Evolutionary conservation across 1,140 invertebrate species (phyloP).

Genomic region (Archivesica marissinica): DNA sequence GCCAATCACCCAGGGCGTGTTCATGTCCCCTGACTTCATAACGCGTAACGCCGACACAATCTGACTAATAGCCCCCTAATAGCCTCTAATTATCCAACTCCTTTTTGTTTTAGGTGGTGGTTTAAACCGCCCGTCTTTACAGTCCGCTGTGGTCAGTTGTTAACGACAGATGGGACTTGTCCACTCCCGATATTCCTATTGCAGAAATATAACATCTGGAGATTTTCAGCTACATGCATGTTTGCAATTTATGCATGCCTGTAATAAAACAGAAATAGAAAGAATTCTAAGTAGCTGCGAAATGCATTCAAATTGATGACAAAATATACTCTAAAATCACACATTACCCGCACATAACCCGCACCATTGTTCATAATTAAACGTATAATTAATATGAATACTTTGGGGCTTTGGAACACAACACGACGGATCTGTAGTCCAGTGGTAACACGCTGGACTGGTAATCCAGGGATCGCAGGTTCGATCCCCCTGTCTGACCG

Average conservation of each 20-base stretch:
- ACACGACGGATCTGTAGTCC: too few relatives aligned
- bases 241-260: background rate
- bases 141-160: constrained; percentile 36
- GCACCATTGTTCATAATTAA: too few relatives aligned
- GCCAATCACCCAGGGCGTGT: constrained; percentile 26
- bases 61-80: constrained; percentile 51
- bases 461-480: too few relatives aligned
- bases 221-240: background rate
- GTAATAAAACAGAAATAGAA: background rate
- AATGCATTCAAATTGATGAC: background rate
- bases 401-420: too few relatives aligned
- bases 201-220: constrained; percentile 18
- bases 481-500: too few relatives aligned
- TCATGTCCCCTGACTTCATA: constrained; percentile 34
- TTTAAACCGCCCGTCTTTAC: constrained; percentile 10
- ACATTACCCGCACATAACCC: too few relatives aligned
- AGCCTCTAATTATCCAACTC: constrained; percentile 29
- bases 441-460: too few relatives aligned
- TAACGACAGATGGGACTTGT: constrained; percentile 50
- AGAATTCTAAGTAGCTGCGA: background rate
- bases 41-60: constrained; percentile 28
- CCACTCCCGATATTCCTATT: constrained; percentile 23
- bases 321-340: background rate
- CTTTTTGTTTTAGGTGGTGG: constrained; percentile 53
- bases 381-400: too few relatives aligned